Evolutionary conservation across 2,888 invertebrate species (phyloP).

Genomic region (Pyralis farinalis): DNA sequence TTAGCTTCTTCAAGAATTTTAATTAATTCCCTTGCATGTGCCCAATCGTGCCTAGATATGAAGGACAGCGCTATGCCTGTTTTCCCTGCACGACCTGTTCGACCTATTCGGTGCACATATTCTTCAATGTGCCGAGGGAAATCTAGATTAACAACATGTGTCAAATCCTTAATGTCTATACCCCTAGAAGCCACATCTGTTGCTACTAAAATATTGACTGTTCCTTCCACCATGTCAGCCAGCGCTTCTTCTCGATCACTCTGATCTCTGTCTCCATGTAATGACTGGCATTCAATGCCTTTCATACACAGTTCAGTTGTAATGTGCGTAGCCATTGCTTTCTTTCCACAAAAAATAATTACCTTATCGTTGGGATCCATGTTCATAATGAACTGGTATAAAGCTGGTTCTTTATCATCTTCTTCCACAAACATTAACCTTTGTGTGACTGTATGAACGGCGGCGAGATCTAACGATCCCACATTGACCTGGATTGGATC

Average conservation of each 20-base stretch:
- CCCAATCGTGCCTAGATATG: slow-evolving; percentile 91
- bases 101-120: slow-evolving; percentile 97
- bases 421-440: slow-evolving; percentile 87
- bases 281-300: slow-evolving; percentile 87
- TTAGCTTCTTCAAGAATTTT: slow-evolving; percentile 92
- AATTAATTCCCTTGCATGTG: slow-evolving; percentile 89
- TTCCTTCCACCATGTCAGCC: slow-evolving; percentile 89
- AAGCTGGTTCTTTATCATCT: slow-evolving; percentile 83
- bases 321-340: slow-evolving; percentile 90
- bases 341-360: slow-evolving; percentile 95
- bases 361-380: slow-evolving; percentile 90
- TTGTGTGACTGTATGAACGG: slow-evolving; percentile 93
- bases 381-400: slow-evolving; percentile 85
- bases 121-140: slow-evolving; percentile 97
- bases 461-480: slow-evolving; percentile 93
- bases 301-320: slow-evolving; percentile 88
- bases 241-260: slow-evolving; percentile 90
- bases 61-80: slow-evolving; percentile 92
- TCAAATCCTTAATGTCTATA: slow-evolving; percentile 93
- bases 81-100: slow-evolving; percentile 95
- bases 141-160: slow-evolving; percentile 95
- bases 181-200: slow-evolving; percentile 98
- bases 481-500: slow-evolving; percentile 95
- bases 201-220: slow-evolving; percentile 91
- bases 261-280: slow-evolving; percentile 95